Conservation (phyloP, 2,113 vertebrate species). For the Cochlearius cochlearius region DNA sequence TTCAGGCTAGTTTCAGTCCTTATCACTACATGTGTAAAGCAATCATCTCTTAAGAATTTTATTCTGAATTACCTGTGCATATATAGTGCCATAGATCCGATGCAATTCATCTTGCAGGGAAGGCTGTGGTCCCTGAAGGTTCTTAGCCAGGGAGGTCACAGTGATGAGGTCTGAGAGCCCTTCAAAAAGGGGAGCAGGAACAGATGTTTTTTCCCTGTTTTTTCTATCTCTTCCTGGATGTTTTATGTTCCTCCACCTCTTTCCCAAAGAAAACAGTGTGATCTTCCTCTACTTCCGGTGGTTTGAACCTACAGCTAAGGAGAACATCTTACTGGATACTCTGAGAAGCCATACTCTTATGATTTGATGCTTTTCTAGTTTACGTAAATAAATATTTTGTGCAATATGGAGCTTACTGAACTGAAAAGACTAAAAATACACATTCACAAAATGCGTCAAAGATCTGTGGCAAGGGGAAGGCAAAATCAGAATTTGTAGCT, state of each 20-base stretch:
- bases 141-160: not conserved
- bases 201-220: not conserved
- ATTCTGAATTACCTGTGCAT: not conserved
- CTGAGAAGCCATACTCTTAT: not conserved
- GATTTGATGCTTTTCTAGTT: not conserved
- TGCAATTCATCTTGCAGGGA: not conserved
- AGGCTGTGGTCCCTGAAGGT: not conserved
- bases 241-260: not conserved
- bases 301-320: not conserved
- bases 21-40: not conserved
- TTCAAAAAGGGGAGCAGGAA: not conserved
- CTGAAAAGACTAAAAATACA: not conserved
- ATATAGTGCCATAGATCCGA: not conserved
- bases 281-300: not conserved
- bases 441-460: not conserved
- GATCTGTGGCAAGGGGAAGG: not conserved
- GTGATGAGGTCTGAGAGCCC: not conserved
- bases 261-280: not conserved
- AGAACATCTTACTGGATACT: accelerated
- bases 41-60: not conserved
- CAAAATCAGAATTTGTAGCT: not conserved
- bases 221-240: not conserved
- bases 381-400: not conserved
- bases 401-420: not conserved
- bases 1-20: not conserved